phyloP scores from a whole-genome alignment of 2,888 invertebrate species.

The Pseudolycoriella hygida region DNA sequence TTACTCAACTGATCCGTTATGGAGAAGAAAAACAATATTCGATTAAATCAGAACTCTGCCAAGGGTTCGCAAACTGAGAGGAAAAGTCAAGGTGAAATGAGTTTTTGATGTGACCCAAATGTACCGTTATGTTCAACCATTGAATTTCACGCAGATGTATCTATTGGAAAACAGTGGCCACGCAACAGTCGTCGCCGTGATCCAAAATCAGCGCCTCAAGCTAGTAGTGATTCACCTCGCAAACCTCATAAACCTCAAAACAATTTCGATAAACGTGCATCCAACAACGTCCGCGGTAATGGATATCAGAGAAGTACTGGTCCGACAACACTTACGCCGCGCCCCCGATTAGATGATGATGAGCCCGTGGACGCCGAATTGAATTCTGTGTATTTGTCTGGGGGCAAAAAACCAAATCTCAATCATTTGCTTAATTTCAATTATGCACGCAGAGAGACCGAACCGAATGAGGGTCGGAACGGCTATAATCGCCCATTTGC shows the following conservation, averaged over 20 bases:
- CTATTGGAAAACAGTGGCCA: slow-evolving; percentile 18
- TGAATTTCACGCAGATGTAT: slow-evolving; percentile 6
- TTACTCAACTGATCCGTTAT: slow-evolving; percentile 23
- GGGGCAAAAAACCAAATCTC: slow-evolving; percentile 81
- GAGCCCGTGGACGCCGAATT: slow-evolving; percentile 42
- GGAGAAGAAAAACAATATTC: slow-evolving; percentile 61
- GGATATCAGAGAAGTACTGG: slow-evolving; percentile 37
- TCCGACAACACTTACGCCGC: slow-evolving; percentile 42
- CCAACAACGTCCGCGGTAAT: slow-evolving; percentile 27
- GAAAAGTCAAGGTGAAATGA: slow-evolving; percentile 56
- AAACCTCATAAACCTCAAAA: slow-evolving; percentile 38
- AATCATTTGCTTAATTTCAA: slow-evolving; percentile 89
- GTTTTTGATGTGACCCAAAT: slow-evolving; percentile 14
- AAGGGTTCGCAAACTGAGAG: slow-evolving; percentile 59
- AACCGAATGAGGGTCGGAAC: slow-evolving; percentile 12
- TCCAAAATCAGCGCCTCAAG: slow-evolving; percentile 28
- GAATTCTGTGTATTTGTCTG: slow-evolving; percentile 66
- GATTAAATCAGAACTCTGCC: slow-evolving; percentile 46
- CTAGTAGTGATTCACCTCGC: slow-evolving; percentile 44
- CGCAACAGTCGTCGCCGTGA: slow-evolving; percentile 23
- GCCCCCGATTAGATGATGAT: slow-evolving; percentile 22
- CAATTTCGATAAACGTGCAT: slow-evolving; percentile 49
- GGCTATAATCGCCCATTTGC: slow-evolving; percentile 11
- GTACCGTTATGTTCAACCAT: slow-evolving; percentile 4
- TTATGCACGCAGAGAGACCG: slow-evolving; percentile 44